A percentile compares a stretch with the other conserved stretches of the same genome.
Conservation (phyloP, 1,140 invertebrate species). For the Pseudomyrmex gracilis region DNA sequence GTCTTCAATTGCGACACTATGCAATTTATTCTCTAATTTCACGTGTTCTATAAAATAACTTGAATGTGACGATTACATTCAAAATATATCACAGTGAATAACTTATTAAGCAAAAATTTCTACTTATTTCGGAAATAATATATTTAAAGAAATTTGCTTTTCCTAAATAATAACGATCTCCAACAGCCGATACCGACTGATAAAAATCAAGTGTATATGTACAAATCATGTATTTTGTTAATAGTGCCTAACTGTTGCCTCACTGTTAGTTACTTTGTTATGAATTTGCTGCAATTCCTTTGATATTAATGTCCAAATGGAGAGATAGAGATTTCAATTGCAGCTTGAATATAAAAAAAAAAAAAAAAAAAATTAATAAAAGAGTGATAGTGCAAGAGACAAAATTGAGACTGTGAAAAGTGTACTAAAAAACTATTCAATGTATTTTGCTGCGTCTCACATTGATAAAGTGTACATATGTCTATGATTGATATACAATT, state of each 20-base stretch:
- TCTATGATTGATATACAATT: neutral
- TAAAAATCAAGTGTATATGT: conserved; percentile 25
- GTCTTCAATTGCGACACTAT: neutral
- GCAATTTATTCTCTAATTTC: conserved; percentile 2
- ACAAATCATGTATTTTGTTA: conserved; percentile 52
- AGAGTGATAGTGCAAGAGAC: conserved; percentile 36
- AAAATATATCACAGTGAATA: neutral
- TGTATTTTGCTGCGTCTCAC: conserved; percentile 51
- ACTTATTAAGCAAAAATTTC: neutral
- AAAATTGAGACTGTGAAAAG: conserved; percentile 57
- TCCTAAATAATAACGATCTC: neutral
- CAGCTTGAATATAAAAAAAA: conserved; percentile 59
- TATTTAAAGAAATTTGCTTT: conserved; percentile 17
- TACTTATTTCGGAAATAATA: neutral
- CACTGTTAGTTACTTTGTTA: conserved; percentile 49
- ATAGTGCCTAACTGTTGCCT: conserved; percentile 62
- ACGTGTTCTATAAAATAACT: too few species aligned
- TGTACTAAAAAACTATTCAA: conserved; percentile 57
- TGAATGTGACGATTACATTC: neutral
- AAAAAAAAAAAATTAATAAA: neutral
- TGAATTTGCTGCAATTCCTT: conserved; percentile 57
- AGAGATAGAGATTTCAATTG: conserved; percentile 54
- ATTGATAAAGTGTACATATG: conserved; percentile 28
- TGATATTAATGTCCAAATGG: conserved; percentile 70
- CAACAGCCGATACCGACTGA: conserved; percentile 27